Conservation (phyloP, 1,140 invertebrate genomes). For the Brachionus rotundiformis region DNA sequence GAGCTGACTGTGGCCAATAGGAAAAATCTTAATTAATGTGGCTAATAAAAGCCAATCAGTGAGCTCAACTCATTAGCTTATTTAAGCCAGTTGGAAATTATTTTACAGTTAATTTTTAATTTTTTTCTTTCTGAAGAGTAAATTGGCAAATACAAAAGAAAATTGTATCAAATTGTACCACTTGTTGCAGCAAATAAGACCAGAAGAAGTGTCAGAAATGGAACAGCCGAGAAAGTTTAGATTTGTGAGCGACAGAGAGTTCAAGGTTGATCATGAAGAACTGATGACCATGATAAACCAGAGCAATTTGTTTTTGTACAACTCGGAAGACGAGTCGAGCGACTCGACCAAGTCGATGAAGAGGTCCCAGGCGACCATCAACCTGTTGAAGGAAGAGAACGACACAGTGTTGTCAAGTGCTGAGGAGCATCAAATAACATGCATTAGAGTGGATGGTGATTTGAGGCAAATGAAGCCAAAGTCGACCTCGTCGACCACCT, state of each 20-base stretch:
- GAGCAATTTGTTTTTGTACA: constrained; percentile 15
- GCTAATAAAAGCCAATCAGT: neutral
- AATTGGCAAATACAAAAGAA: constrained; percentile 29
- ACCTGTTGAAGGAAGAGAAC: neutral
- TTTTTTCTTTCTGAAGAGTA: neutral
- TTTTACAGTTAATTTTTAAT: neutral
- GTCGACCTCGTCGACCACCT: constrained; percentile 18
- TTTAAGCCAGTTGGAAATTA: neutral
- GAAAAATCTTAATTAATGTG: neutral
- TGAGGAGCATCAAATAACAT: constrained; percentile 32
- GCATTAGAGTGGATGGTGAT: constrained; percentile 1
- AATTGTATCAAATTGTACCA: constrained; percentile 6
- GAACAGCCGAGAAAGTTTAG: neutral
- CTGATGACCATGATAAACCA: neutral
- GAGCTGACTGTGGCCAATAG: no score
- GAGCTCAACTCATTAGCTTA: neutral
- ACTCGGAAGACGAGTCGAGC: neutral
- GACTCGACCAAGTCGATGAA: constrained; percentile 2
- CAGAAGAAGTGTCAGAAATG: neutral
- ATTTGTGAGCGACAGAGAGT: neutral
- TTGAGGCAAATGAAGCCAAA: constrained; percentile 20
- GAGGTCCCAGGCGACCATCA: constrained; percentile 8
- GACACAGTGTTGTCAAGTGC: constrained; percentile 22
- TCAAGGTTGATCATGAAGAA: neutral
- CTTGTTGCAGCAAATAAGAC: neutral